Conservation (phyloP, 2,113 vertebrate species). For the Anguilla rostrata region DNA sequence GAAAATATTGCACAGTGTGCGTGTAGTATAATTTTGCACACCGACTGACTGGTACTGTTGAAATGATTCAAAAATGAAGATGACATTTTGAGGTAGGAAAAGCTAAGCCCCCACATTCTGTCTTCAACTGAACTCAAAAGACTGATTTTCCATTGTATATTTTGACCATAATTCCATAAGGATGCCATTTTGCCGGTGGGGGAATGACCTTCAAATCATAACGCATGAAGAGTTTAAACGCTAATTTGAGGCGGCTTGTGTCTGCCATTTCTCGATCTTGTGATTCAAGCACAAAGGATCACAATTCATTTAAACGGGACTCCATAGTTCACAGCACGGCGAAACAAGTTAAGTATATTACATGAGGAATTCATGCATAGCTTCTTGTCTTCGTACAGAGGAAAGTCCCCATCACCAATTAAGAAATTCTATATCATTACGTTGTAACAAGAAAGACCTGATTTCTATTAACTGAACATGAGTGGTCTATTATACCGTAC, state of each 20-base stretch:
- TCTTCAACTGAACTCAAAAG: neutral
- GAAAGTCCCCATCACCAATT: constrained; percentile 18
- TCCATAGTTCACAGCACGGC: neutral
- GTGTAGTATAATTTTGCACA: neutral
- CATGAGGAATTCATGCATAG: neutral
- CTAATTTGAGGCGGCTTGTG: neutral
- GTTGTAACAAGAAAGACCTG: constrained; percentile 37
- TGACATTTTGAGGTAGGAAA: neutral
- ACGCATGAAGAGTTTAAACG: neutral
- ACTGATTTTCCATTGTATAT: neutral
- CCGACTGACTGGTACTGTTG: neutral
- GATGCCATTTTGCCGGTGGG: neutral
- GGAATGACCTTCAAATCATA: neutral
- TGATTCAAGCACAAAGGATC: neutral
- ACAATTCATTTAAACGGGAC: neutral
- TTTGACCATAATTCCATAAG: neutral
- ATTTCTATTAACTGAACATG: constrained; percentile 34
- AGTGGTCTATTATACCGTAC: neutral
- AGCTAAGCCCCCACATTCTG: neutral
- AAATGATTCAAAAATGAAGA: neutral
- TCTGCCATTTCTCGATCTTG: neutral
- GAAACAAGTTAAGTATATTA: constrained; percentile 8
- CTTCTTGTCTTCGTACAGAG: neutral
- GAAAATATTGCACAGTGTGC: neutral
- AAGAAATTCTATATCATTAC: constrained; percentile 12